Base-by-base conservation (phyloP, 2,113 vertebrate genomes). In the Apaloderma vittatum region DNA sequence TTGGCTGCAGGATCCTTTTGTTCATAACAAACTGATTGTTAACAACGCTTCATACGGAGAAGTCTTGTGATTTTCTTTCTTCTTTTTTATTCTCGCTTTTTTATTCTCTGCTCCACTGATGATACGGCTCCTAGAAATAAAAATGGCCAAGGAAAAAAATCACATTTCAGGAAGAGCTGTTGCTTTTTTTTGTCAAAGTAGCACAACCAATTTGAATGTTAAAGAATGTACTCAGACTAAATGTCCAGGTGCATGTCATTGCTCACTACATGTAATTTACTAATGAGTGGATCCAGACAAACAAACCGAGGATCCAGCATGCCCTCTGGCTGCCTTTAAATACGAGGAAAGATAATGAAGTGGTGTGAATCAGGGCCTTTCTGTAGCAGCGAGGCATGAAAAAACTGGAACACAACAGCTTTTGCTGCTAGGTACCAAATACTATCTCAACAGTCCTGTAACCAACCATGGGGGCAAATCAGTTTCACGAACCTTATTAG, bases 291-390 rank as follows among this genome's bases (percentile, higher is more conserved):
- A 96, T 96, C 91, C 88, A 94, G 83, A 92, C 95, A 92, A 95
- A 88, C 90, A 96, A 83, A 94, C 58, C 45, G 86, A 89, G 79
- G n/a, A 94, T 96, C 88, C 86, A 90, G 86, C 78, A 67, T 97
- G 94, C 86, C 91, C 86, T 97, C 86, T 94, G 95, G 96, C 94
- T 96, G 88, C 79, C 80, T 94, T 58, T 86, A 93, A 94, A 94
- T 94, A 91, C 3, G 22, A 91, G 61, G 89, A 82, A 76, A 73
- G 70, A 88, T 94, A 89, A 96, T 83, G 81, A 95, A 93, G 90
- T 75, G 58, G 36, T 92, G 57, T 96, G 91, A 97, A 96, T 84
- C 86, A 71, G 79, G 75, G 72, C 72, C 78, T 93, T 93, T 77
- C 90, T 63, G 52, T 83, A 90, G 78, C 92, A 95, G 79, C 0